Base-by-base conservation (phyloP, 2,888 invertebrate species). In the Alloscopus bannaensis region DNA sequence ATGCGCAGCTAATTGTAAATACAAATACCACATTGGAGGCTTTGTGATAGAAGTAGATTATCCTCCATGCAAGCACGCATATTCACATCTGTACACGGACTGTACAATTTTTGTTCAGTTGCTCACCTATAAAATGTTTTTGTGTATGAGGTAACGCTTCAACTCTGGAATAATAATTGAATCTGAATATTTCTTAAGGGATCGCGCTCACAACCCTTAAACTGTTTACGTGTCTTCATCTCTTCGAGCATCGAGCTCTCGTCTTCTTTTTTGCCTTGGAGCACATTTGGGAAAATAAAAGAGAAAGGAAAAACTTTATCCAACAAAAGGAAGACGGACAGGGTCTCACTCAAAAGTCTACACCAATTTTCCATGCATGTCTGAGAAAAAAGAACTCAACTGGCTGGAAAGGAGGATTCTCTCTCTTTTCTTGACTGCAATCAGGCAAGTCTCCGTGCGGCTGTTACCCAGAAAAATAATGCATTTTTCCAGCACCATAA, bases 321-420 rank as follows among this genome's bases (percentile, higher is more conserved):
- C 55, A 65, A 72, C 64, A 64, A 72, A 26, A 52, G 50, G 20
- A 2, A 52, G 66, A 31, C 59, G 60, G 59, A 75, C 73, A 73
- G 42, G 22, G 31, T 73, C 55, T 52, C 57, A 69, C 42, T 69
- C 50, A 65, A 65, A n/a, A 64, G 45, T 62, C 42, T 55, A 81
- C 60, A 77, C 76, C 72, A 80, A 82, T 82, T 82, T 80, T 80
- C 72, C 82, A 82, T 80, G 82, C 82, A 80, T 82, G 80, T 80
- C 80, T n/a, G 72, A 66, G 52, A 22, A 52, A 52, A 52, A 68
- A 68, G 50, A 66, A n/a, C n/a, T n/a, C n/a, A n/a, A n/a, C n/a
- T n/a, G n/a, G 36, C 36, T 36, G 36, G 36, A 36, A 6, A 36
- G 36, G 13, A 36, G 6, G 13, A 8, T 36, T 36, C n/a, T n/a